A percentile compares a stretch with the other conserved stretches of the same genome.
These are phyloP conservation scores for Morinoia aosen DNA, from an alignment of 2,888 invertebrate species.

Conservation along the genomic window DNA sequence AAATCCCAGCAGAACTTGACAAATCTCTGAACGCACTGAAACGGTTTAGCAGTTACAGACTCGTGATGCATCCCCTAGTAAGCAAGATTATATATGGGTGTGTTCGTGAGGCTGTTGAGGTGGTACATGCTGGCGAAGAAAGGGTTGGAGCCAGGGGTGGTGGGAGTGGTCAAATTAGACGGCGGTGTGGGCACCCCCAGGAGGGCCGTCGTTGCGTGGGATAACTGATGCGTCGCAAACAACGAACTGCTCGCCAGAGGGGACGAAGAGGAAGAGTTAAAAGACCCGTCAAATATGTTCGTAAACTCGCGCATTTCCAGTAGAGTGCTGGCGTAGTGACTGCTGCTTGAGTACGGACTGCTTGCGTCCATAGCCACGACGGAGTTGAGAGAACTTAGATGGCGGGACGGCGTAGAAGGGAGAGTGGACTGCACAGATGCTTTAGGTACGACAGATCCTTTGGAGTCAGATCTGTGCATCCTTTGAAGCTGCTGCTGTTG, in stretches of 20 bases:
- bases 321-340: neutral
- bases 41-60: neutral
- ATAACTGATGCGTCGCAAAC: neutral
- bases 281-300: neutral
- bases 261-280: neutral
- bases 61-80: slow-evolving; percentile 9
- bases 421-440: neutral
- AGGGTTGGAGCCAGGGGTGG: neutral
- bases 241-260: neutral
- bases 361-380: neutral
- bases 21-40: neutral
- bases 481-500: neutral
- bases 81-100: slow-evolving; percentile 15
- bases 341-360: neutral
- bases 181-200: slow-evolving; percentile 24
- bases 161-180: neutral
- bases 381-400: neutral
- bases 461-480: slow-evolving; percentile 14
- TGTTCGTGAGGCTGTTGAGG: neutral
- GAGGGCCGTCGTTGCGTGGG: neutral
- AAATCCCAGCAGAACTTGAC: neutral
- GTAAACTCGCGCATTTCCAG: slow-evolving; percentile 1
- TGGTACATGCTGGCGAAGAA: slow-evolving; percentile 32
- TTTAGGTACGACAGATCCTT: neutral
- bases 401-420: neutral